Evolutionary conservation across 2,888 invertebrate genomes (phyloP).

Genomic region (Chesias legatella): DNA sequence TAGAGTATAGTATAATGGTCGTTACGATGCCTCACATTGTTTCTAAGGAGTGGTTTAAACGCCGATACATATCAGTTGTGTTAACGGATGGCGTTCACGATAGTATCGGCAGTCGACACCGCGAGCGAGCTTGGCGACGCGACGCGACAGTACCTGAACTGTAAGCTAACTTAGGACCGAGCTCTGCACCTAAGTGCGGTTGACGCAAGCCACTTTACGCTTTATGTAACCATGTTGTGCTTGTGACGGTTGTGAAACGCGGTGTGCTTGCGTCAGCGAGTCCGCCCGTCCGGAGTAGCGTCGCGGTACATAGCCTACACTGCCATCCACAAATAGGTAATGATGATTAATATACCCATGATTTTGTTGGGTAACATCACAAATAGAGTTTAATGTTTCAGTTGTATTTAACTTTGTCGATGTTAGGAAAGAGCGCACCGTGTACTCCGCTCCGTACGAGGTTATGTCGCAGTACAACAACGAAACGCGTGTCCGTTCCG

Average conservation of each 20-base stretch:
- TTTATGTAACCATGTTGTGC: conserved; percentile 75
- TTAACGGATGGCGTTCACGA: conserved; percentile 35
- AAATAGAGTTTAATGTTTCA: conserved; percentile 19
- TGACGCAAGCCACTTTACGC: conserved; percentile 60
- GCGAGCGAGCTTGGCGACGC: conserved; percentile 32
- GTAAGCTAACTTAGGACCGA: conserved; percentile 60
- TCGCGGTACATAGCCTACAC: conserved; percentile 49
- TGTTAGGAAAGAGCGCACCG: conserved; percentile 1
- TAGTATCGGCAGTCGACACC: conserved; percentile 58
- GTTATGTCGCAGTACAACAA: conserved; percentile 3
- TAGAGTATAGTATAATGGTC: conserved; percentile 14
- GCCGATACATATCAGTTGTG: conserved; percentile 27
- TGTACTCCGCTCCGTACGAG: conserved; percentile 1
- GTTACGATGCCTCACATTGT: conserved; percentile 11
- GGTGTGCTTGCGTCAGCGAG: conserved; percentile 53
- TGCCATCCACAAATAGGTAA: conserved; percentile 52
- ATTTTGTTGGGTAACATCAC: conserved; percentile 35
- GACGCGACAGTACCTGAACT: conserved; percentile 70
- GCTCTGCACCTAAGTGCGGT: conserved; percentile 61
- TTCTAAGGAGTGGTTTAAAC: conserved; percentile 19
- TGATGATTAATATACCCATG: conserved; percentile 49
- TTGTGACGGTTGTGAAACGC: conserved; percentile 69
- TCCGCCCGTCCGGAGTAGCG: too few relatives aligned
- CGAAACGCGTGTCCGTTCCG: not conserved
- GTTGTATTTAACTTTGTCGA: conserved; percentile 5